Evolutionary conservation across 2,113 vertebrate genomes (phyloP), one percentile per base, ranked within the genome.

Genomic region (Tetrao urogallus): DNA sequence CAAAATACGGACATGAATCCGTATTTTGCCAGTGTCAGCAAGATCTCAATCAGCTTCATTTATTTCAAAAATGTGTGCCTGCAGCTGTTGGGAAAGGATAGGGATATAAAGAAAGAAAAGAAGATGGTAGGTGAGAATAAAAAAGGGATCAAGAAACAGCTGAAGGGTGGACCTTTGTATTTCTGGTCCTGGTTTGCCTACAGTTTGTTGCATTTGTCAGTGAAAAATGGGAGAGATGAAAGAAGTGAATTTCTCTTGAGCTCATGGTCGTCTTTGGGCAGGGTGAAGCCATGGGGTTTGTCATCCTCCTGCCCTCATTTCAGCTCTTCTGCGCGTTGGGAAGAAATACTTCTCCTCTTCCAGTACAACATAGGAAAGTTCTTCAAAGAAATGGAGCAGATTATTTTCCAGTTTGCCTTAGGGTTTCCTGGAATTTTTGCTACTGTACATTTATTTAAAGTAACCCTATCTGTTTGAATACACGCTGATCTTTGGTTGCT

Each of bases 381-480:
- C 88, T 90, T 90, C 61, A 86, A 90, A 93, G 91, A 96, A 95
- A 90, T 3, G 1, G 69, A 78, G 57, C 52, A 82, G 82, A 85
- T 92, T 91, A 89, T 94, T 94, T 91, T 91, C 85, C 90, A 94
- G 85, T 81, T 96, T 94, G 94, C 94, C 94, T 94, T 88, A 86
- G 91, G 94, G 88, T 91, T 96, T 97, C 91, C 95, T 94, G 93
- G 91, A 95, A 94, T 94, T 91, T 97, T 92, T 95, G 91, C 96
- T 94, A 96, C 94, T 96, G 94, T 95, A 97, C 95, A 95, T 97
- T 97, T 96, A 90, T 88, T 97, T 94, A 94, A 95, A 95, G 95
- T 95, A 95, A 96, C 91, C 36, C 90, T 94, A 96, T 95, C 90
- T 96, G 91, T 97, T 97, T 90, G 91, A 97, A 90, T 95, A 97